Evolutionary conservation across 2,797 vertebrate species (phyloP).

Genomic region (Nyctibius grandis): DNA sequence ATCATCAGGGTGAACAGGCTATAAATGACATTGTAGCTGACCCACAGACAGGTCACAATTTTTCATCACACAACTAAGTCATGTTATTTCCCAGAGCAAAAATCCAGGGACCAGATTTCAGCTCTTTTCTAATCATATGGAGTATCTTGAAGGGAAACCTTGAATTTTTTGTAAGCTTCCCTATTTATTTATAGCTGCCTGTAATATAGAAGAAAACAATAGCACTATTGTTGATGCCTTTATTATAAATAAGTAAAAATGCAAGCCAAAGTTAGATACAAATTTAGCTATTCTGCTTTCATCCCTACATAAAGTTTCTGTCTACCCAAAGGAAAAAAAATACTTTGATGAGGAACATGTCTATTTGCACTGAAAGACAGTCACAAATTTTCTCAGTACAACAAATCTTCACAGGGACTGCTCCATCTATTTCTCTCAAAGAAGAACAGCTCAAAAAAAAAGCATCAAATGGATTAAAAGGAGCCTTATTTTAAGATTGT

Average conservation of each 20-base stretch:
- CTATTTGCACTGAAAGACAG: background rate
- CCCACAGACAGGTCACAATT: background rate
- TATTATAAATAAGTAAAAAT: slow-evolving; percentile 16
- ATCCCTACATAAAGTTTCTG: background rate
- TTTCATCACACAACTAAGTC: background rate
- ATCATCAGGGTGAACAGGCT: background rate
- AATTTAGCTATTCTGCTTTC: background rate
- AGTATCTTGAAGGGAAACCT: background rate
- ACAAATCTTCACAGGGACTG: background rate
- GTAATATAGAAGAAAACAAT: background rate
- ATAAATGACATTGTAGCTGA: background rate
- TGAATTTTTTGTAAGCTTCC: background rate
- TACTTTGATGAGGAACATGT: background rate
- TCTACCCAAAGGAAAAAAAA: background rate
- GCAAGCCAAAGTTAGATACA: background rate
- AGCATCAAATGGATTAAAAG: background rate
- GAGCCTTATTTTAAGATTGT: background rate
- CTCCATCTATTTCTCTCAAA: background rate
- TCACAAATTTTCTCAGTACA: background rate
- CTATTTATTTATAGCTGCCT: slow-evolving; percentile 6
- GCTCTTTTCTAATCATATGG: background rate
- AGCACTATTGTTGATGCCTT: background rate
- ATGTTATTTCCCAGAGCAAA: background rate
- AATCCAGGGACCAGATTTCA: background rate
- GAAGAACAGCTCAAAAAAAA: background rate